phyloP scores from a whole-genome alignment of 2,888 invertebrate species.

The Lottia scabra region DNA sequence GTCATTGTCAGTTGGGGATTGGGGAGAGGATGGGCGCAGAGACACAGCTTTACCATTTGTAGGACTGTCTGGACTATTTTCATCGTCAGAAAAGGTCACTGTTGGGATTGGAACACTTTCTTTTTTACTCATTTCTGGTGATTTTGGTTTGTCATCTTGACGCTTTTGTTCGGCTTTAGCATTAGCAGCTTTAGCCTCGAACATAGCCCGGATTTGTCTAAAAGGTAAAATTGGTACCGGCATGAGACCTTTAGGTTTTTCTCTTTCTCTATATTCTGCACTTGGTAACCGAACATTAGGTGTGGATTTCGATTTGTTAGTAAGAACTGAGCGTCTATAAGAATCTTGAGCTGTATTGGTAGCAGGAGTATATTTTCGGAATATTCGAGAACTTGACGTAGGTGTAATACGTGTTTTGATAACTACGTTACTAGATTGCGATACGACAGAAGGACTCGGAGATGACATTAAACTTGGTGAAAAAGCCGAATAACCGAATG shows the following conservation, averaged over 20 bases:
- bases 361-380: conserved; percentile 39
- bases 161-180: conserved; percentile 11
- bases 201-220: conserved; percentile 57
- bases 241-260: conserved; percentile 52
- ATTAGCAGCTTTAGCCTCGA: conserved; percentile 41
- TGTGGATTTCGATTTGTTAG: conserved; percentile 11
- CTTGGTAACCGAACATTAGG: conserved; percentile 51
- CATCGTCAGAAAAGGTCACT: conserved; percentile 19
- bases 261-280: conserved; percentile 52
- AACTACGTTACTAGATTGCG: conserved; percentile 52
- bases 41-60: not conserved
- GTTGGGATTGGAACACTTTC: conserved; percentile 10
- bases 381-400: conserved; percentile 32
- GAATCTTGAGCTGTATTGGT: conserved; percentile 14
- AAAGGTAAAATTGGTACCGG: conserved; percentile 62
- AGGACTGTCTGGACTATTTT: not conserved
- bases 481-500: conserved; percentile 35
- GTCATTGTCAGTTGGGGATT: conserved; percentile 14
- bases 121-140: conserved; percentile 1
- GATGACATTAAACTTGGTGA: conserved; percentile 53
- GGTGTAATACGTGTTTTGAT: conserved; percentile 59
- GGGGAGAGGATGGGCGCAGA: conserved; percentile 2
- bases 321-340: not conserved
- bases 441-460: conserved; percentile 50
- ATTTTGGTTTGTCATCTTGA: conserved; percentile 9